A percentile compares a stretch with the other conserved stretches of the same genome.
Evolutionary conservation across 2,113 vertebrate species (phyloP).

Genomic region (Sebastes schlegelii): DNA sequence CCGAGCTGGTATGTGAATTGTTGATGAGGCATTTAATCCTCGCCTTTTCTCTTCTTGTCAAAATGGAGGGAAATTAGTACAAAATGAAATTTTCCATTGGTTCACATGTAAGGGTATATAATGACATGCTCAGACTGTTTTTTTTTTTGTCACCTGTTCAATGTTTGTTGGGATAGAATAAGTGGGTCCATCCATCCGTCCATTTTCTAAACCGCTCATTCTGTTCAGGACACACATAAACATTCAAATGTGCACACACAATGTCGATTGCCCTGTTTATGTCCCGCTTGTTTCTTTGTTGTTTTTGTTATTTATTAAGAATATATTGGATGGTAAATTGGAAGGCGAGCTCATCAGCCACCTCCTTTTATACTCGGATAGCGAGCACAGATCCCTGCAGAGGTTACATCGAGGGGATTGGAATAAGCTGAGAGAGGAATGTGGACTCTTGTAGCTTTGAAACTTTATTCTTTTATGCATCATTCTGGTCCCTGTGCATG

Average conservation of each 20-base stretch:
- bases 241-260: not conserved
- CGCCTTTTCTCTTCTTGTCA: conserved; percentile 13
- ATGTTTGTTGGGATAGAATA: conserved; percentile 15
- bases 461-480: conserved; percentile 30
- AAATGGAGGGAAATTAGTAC: not conserved
- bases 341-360: conserved; percentile 19
- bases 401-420: conserved; percentile 15
- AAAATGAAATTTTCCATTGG: conserved; percentile 3
- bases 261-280: not conserved
- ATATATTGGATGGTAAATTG: conserved; percentile 28
- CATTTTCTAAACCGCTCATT: conserved; percentile 18
- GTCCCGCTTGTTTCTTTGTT: not conserved
- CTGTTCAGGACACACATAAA: conserved; percentile 5
- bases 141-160: conserved; percentile 19
- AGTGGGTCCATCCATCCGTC: conserved; percentile 7
- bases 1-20: conserved; percentile 27
- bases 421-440: conserved; percentile 24
- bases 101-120: conserved; percentile 8
- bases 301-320: conserved; percentile 21
- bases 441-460: not conserved
- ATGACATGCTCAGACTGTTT: conserved; percentile 4
- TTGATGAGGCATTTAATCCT: conserved; percentile 40
- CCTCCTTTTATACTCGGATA: conserved; percentile 22
- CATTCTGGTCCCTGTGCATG: not conserved
- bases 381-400: conserved; percentile 35